Evolutionary conservation across 2,888 invertebrate genomes (phyloP), one percentile per base, ranked within the genome.

Genomic region (Celastrina argiolus): DNA sequence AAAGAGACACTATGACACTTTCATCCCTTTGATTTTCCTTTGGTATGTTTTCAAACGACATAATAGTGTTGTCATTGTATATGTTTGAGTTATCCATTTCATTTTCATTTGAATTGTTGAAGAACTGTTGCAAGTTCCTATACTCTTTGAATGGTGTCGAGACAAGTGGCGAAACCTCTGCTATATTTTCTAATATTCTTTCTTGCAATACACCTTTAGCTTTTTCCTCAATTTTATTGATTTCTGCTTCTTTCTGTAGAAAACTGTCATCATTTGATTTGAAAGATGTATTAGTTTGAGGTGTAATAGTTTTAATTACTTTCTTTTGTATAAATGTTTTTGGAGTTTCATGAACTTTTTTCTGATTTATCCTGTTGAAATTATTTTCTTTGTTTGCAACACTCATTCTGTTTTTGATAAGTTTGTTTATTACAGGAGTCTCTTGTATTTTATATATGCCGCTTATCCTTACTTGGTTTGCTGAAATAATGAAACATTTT

Each of bases 231-330:
- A 76, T 70, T 34, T 83, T 82, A 69, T 85, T 76, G 28, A 88
- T 84, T 67, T 87, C 83, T 71, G 84, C 85, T 65, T 91, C 90
- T 36, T 78, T 84, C 73, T 79, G 81, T 58, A 91, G 73, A 66
- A 91, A 91, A 74, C 90, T 90, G 72, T 91, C 89, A 73, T 83
- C 79, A 64, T 81, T 83, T 0, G 85, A 86, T 70, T 83, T 84
- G 77, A 81, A 85, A 4, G 87, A 88, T 61, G 79, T 76, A 69
- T 87, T 87, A 8, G 79, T 82, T 5, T 80, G 67, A 56, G 85
- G 84, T 61, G 85, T 86, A 56, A 81, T 68, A 4, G 34, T 65
- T 16, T 69, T 34, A 1, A 71, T 59, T 4, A 66, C 31, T 36
- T 68, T 74, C 56, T 71, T 74, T 14, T 67, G 67, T 22, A 65